Conservation (phyloP, 2,113 vertebrate genomes). For the Tretioscincus oriximinensis region DNA sequence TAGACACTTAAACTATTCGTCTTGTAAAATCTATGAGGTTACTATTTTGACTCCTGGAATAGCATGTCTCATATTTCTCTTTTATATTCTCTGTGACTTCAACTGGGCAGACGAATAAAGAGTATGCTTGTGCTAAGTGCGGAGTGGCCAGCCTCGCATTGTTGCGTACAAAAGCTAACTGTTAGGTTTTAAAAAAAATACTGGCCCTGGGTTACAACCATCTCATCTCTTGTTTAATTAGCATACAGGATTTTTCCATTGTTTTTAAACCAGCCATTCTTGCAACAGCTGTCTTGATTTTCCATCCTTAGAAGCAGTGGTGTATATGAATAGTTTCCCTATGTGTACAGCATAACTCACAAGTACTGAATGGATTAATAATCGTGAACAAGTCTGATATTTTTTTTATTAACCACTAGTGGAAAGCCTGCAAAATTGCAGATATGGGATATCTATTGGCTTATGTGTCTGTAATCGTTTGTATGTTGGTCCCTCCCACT, state of each 20-base stretch:
- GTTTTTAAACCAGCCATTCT: slow-evolving; percentile 12
- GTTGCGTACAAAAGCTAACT: slow-evolving; percentile 14
- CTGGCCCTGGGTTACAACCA: not conserved
- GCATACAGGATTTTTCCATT: slow-evolving; percentile 4
- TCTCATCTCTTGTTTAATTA: not conserved
- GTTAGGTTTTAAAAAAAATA: slow-evolving; percentile 20
- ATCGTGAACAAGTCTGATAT: not conserved
- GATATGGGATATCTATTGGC: too few relatives aligned
- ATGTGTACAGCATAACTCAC: slow-evolving; percentile 32
- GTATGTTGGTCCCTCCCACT: too few relatives aligned
- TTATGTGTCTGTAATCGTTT: too few relatives aligned
- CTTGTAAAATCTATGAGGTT: slow-evolving; percentile 32
- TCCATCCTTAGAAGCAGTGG: not conserved
- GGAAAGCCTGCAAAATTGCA: too few relatives aligned
- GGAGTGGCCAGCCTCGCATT: not conserved
- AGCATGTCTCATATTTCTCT: slow-evolving; percentile 48
- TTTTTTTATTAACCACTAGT: not conserved
- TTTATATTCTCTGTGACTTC: slow-evolving; percentile 34
- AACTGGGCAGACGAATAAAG: not conserved
- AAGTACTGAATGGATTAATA: slow-evolving; percentile 31
- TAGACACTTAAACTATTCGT: slow-evolving; percentile 46
- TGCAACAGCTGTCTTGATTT: slow-evolving; percentile 21
- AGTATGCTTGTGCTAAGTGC: slow-evolving; percentile 17
- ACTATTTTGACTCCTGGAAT: slow-evolving; percentile 33
- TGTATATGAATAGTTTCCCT: slow-evolving; percentile 19